Evolutionary conservation across 2,888 invertebrate genomes (phyloP), one percentile per base, ranked within the genome.

Genomic region (Allacma fusca): DNA sequence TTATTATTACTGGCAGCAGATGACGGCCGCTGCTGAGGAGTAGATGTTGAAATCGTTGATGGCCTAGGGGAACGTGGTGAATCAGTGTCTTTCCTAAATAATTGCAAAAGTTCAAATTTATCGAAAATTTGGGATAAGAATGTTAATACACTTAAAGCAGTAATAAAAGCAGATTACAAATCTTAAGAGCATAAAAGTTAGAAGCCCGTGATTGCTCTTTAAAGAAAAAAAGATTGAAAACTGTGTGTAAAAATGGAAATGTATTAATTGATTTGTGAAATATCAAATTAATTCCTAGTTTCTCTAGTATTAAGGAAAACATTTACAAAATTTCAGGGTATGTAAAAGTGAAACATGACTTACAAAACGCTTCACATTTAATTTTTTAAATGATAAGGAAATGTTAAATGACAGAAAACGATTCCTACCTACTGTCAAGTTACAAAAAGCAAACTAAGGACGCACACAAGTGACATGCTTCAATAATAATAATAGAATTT

Each of bases 41-140:
- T 78, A 19, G 79, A 72, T 1, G 78, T 75, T 19, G 79, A 79
- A 62, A 81, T 78, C 5, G 81, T 81, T 23, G 79, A 78, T 16
- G 81, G 81, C 44, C 81, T 59, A 9, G 81, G 79, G 40, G 76
- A 57, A 50, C 81, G 57, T 13, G 68, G 65, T 29, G 77, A 34
- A 70, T 81, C 81, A 29, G 76, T 62, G 21, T 81, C 81, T 77
- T 80, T 81, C 76, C 81, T 81, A 65, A 57, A 43, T 75, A 5
- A 19, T 40, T 9, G n/a, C 13, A 29, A 50, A n/a, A 50, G 26
- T 28, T 59, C 26, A 12, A 21, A 57, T 7, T 57, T 57, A 4
- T 57, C 26, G 21, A 62, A 21, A 23, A 1, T 21, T 44, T n/a
- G 1, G 50, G 44, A 19, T n/a, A 71, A 21, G 26, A 67, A 12